Evolutionary conservation across 2,888 invertebrate species (phyloP).

Genomic region (Globia sparganii): DNA sequence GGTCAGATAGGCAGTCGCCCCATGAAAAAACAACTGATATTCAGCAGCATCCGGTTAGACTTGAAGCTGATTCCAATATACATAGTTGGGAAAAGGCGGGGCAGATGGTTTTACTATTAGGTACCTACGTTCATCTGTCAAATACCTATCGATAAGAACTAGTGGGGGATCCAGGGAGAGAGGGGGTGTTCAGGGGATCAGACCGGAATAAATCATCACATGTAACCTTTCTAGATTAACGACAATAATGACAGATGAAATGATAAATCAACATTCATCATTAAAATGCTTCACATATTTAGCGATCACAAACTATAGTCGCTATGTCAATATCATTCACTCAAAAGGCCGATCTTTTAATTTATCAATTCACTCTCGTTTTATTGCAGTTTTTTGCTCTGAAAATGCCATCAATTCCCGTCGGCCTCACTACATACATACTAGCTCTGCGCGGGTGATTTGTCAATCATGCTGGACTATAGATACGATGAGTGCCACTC

Average conservation of each 20-base stretch:
- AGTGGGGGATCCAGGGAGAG: no score
- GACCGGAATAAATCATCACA: no score
- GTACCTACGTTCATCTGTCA: no score
- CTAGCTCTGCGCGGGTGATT: conserved; percentile 15
- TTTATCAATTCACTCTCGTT: conserved; percentile 7
- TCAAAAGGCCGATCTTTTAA: conserved; percentile 28
- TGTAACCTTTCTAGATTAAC: no score
- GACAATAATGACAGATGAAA: neutral
- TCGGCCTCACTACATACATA: conserved; percentile 20
- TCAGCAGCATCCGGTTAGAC: no score
- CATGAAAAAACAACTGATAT: no score
- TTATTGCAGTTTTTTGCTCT: conserved; percentile 18
- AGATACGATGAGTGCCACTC: neutral
- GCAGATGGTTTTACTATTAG: no score
- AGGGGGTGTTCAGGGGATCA: no score
- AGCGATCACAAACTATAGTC: neutral
- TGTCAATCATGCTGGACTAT: conserved; percentile 45
- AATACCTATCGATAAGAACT: no score
- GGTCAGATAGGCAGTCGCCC: no score
- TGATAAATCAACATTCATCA: neutral
- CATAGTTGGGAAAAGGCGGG: no score
- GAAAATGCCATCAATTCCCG: conserved; percentile 37
- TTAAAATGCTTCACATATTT: neutral
- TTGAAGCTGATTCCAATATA: no score
- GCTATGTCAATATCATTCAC: neutral